Conservation (phyloP, 1,140 invertebrate genomes). For the Drosophila micromelanica region DNA sequence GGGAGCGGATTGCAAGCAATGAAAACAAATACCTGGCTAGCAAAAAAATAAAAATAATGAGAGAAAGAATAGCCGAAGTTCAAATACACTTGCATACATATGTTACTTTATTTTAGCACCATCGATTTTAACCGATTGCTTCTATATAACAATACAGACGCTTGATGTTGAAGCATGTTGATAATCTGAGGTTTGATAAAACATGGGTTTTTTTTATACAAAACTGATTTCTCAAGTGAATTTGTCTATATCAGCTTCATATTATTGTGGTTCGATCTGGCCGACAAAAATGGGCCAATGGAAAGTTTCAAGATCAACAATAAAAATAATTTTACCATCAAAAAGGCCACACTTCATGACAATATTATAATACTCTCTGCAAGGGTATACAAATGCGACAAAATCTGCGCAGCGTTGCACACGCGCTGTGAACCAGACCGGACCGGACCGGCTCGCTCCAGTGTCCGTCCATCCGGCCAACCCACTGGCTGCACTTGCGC, state of each 20-base stretch:
- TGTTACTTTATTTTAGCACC: too few relatives aligned
- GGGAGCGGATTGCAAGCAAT: slow-evolving; percentile 11
- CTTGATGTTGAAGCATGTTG: too few relatives aligned
- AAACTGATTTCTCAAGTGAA: too few relatives aligned
- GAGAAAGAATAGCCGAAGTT: neutral
- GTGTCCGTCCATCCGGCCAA: slow-evolving; percentile 5
- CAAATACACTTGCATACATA: neutral
- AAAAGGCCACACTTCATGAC: neutral
- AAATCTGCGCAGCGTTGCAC: slow-evolving; percentile 64
- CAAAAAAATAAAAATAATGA: neutral
- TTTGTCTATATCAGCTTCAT: too few relatives aligned
- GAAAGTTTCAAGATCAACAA: too few relatives aligned
- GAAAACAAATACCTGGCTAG: slow-evolving; percentile 66
- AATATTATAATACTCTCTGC: neutral
- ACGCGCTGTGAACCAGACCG: slow-evolving; percentile 42
- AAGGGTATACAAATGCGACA: slow-evolving; percentile 61
- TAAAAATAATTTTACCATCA: too few relatives aligned
- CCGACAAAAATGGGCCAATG: too few relatives aligned
- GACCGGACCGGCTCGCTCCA: slow-evolving; percentile 13
- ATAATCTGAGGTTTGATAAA: too few relatives aligned
- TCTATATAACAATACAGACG: too few relatives aligned
- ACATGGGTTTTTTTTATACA: too few relatives aligned
- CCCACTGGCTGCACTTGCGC: slow-evolving; percentile 62
- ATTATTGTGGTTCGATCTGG: too few relatives aligned
- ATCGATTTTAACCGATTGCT: too few relatives aligned